phyloP scores from a whole-genome alignment of 1,140 invertebrate genomes.

The Sinonovacula constricta region DNA sequence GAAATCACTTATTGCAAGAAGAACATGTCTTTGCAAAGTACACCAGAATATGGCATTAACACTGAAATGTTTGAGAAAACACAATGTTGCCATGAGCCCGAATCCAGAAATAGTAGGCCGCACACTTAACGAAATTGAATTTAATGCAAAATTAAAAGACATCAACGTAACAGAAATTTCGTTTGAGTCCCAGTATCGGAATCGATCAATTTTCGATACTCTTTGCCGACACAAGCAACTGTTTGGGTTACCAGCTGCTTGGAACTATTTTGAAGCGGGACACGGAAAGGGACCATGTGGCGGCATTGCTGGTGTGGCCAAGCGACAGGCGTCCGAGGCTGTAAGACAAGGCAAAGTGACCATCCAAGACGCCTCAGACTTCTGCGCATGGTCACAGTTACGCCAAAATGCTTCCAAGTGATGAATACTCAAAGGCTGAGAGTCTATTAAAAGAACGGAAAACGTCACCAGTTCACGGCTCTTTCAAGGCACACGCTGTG shows the following conservation, averaged over 20 bases:
- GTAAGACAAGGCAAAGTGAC: slow-evolving; percentile 20
- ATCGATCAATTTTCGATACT: slow-evolving; percentile 3
- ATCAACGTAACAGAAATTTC: no score
- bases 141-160: no score
- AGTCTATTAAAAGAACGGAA: background rate
- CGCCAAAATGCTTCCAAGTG: background rate
- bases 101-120: slow-evolving; percentile 3
- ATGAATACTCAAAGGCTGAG: background rate
- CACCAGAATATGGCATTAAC: slow-evolving; percentile 13
- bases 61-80: slow-evolving; percentile 5
- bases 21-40: background rate
- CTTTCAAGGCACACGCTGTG: background rate
- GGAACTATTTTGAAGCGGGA: slow-evolving; percentile 51
- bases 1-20: background rate
- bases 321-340: slow-evolving; percentile 42
- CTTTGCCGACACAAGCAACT: background rate
- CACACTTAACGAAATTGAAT: no score
- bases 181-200: slow-evolving; percentile 20
- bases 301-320: slow-evolving; percentile 40
- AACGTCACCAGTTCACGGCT: background rate
- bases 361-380: slow-evolving; percentile 36
- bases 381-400: slow-evolving; percentile 19
- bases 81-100: background rate
- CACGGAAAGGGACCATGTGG: slow-evolving; percentile 49
- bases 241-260: slow-evolving; percentile 2